Evolutionary conservation across 2,888 invertebrate species (phyloP), one percentile per base, ranked within the genome.

Genomic region (Encarsia formosa): DNA sequence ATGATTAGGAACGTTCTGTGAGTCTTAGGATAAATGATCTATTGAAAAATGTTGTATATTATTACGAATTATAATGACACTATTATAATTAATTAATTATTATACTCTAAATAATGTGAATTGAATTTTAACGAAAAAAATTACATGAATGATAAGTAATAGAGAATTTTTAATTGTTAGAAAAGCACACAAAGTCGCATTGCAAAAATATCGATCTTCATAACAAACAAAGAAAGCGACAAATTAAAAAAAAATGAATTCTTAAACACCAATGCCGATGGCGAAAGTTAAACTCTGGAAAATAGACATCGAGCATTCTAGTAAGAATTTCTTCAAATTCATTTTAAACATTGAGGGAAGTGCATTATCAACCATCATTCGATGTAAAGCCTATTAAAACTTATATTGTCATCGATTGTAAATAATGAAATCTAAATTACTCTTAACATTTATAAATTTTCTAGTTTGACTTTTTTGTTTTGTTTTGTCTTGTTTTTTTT

Each of bases 31-130:
- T 73, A 71, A 73, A 73, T 72, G 73, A 71, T 71, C 67, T 73
- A 73, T 73, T 72, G 69, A 73, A 63, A 73, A 71, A 73, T 71
- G 73, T 73, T 73, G 73, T 73, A 72, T 73, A 73, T 73, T 73
- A 73, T 70, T 72, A 73, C 65, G 72, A 70, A 73, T 72, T 73
- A 72, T 73, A 73, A 72, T 73, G 70, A 72, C 65, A 71, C 70
- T 70, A 73, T 73, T 69, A 71, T 71, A 71, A 73, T 72, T 70
- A 72, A 71, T 66, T 66, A 65, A 69, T 70, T 69, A 70, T 71
- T 69, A 70, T 71, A 71, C 70, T 68, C 71, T 69, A 70, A 49
- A 69, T 71, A 71, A 72, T 71, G 72, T 68, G 73, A 73, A 71
- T 71, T 72, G 71, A 71, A 70, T 69, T 70, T 69, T 66, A 66